Conservation (phyloP, 2,888 invertebrate species). For the Balanococcus diminutus region DNA sequence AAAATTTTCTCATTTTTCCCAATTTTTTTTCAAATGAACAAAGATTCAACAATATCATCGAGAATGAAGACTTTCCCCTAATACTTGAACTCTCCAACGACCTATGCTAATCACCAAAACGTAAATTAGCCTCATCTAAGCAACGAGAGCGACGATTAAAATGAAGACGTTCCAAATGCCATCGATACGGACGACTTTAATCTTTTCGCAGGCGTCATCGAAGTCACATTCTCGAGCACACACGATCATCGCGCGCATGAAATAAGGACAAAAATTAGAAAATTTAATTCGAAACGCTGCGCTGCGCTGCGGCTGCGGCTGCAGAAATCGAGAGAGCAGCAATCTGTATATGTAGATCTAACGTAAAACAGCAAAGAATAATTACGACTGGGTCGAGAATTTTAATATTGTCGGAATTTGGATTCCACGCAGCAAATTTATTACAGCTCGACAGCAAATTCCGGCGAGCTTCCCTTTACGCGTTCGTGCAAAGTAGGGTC, state of each 20-base stretch:
- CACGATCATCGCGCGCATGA: background rate
- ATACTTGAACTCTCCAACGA: too few relatives aligned
- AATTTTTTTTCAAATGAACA: too few relatives aligned
- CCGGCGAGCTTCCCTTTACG: conserved; percentile 33
- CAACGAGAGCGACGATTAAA: background rate
- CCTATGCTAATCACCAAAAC: too few relatives aligned
- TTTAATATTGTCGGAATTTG: conserved; percentile 54
- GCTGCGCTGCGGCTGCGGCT: too few relatives aligned
- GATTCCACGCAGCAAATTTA: conserved; percentile 53
- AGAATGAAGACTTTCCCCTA: too few relatives aligned
- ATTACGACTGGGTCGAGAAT: conserved; percentile 54
- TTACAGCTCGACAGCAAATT: conserved; percentile 49
- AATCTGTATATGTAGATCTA: conserved; percentile 43
- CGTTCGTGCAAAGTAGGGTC: background rate
- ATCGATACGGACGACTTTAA: background rate
- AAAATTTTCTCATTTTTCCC: too few relatives aligned
- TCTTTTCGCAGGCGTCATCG: background rate
- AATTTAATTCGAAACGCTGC: conserved; percentile 28
- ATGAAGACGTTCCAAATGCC: background rate
- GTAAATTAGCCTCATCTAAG: background rate
- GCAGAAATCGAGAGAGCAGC: conserved; percentile 22
- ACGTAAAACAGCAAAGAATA: conserved; percentile 50
- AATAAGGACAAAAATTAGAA: background rate
- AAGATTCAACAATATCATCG: too few relatives aligned
- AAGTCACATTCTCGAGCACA: background rate